A percentile compares a stretch with the other conserved stretches of the same genome.
phyloP scores from a whole-genome alignment of 2,113 vertebrate genomes.

The Verasper variegatus region DNA sequence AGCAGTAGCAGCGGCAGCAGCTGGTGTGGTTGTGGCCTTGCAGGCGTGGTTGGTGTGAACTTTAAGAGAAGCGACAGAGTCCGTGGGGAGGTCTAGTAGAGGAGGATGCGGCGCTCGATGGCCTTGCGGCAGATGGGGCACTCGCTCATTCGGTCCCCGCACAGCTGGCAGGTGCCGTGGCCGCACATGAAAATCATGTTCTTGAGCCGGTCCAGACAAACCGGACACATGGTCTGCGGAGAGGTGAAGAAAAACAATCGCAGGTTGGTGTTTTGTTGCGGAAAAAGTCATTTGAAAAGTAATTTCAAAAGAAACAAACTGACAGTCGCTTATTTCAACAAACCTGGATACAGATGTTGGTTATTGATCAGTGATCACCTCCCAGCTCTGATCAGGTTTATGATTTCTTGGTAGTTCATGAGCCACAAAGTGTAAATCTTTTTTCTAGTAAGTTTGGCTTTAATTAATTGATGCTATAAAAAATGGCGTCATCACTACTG shows the following conservation, averaged over 20 bases:
- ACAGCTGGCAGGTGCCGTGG: slow-evolving; percentile 97
- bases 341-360: too few species aligned
- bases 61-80: slow-evolving; percentile 23
- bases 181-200: slow-evolving; percentile 99
- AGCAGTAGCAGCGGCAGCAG: slow-evolving; percentile 48
- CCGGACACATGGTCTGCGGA: slow-evolving; percentile 96
- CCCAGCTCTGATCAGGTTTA: too few species aligned
- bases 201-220: slow-evolving; percentile 98
- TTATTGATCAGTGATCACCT: too few species aligned
- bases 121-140: slow-evolving; percentile 99
- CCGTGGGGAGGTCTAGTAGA: slow-evolving; percentile 84
- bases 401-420: too few species aligned
- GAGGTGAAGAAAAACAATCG: background rate
- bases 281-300: too few species aligned
- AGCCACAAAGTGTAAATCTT: too few species aligned
- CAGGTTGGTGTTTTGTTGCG: background rate
- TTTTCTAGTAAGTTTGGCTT: too few species aligned
- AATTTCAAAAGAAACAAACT: background rate
- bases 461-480: too few species aligned
- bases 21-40: slow-evolving; percentile 51
- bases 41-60: slow-evolving; percentile 33
- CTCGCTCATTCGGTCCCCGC: slow-evolving; percentile 99
- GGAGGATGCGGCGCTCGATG: slow-evolving; percentile 96
- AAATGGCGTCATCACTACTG: too few species aligned
- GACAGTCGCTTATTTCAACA: too few species aligned